A percentile compares a stretch with the other conserved stretches of the same genome.
These are phyloP conservation scores for Dusona sp. DNA, from an alignment of 2,888 invertebrate genomes.

Conservation along the genomic window DNA sequence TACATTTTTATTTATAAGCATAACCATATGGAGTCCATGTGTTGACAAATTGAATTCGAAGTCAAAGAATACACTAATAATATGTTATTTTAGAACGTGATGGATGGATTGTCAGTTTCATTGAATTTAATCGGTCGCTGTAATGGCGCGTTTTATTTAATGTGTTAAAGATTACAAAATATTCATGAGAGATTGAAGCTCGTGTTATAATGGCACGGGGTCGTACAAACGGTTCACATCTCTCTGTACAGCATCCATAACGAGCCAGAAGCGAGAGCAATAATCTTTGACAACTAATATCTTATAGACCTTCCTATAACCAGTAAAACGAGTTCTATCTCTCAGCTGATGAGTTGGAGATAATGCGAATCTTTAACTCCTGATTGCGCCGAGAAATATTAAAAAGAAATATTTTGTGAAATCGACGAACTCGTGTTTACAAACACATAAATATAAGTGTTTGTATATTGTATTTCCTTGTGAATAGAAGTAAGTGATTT, in stretches of 20 bases:
- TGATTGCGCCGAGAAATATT: background rate
- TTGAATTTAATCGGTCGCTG: background rate
- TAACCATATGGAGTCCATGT: too few relatives aligned
- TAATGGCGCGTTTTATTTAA: background rate
- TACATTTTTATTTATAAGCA: background rate
- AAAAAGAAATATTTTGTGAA: background rate
- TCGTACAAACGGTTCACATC: conserved; percentile 12
- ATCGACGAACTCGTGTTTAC: background rate
- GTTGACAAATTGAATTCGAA: background rate
- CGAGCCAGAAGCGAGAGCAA: conserved; percentile 3
- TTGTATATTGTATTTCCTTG: background rate
- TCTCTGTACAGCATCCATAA: background rate
- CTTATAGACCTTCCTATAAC: conserved; percentile 42
- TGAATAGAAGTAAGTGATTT: background rate
- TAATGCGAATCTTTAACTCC: conserved; percentile 1
- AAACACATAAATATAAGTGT: background rate
- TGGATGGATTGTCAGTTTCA: background rate
- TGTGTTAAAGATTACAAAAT: background rate
- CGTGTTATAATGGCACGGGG: conserved; percentile 22
- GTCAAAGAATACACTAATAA: background rate
- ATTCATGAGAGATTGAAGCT: background rate
- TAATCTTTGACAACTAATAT: conserved; percentile 58
- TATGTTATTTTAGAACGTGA: background rate
- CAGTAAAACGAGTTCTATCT: conserved; percentile 56
- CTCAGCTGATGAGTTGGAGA: conserved; percentile 15